Evolutionary conservation across 2,888 invertebrate genomes (phyloP), one percentile per base, ranked within the genome.

Genomic region (Hirtodrosophila confusa): DNA sequence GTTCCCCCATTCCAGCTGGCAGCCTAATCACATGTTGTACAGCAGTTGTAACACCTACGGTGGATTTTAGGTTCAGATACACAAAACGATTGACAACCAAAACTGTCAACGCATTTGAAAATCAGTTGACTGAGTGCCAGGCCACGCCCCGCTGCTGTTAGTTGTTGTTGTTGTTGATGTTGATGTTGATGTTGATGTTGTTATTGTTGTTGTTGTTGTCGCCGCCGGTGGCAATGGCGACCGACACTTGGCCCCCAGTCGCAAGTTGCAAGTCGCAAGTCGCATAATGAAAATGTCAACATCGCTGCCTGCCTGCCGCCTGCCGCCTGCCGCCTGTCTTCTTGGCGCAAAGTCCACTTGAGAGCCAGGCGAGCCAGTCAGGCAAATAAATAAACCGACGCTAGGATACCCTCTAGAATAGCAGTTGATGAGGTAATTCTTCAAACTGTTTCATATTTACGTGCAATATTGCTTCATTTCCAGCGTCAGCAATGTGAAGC

Each of bases 281-380:
- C 58, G 64, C 78, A 75, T 82, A 83, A 83, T 83, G 85, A 80
- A 84, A 84, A 84, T 84, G 85, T 84, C 83, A 84, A 85, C 74
- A 72, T 47, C 49, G 55, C 51, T 61, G 70, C 35, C 58, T 35
- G 62, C 49, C 49, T 11, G 17, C 8, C 27, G n/a, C 10, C 36
- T 50, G 55, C 27, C 1, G 6, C 17, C 17, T 74, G 57, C 36
- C 33, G 47, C 11, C 37, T 56, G 56, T 48, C 69, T 61, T 9
- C 31, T 31, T 6, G 69, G 77, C 61, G 10, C 77, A 77, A 77
- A 77, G 77, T 77, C 77, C 77, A 77, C 37, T 68, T 50, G 61
- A 49, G 58, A 55, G 45, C 7, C 56, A 27, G 56, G 47, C 49
- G 40, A 64, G 37, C 24, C 55, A 53, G 35, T 27, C 67, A 53